Conservation (phyloP, 1,140 invertebrate genomes). For the Myzus persicae region DNA sequence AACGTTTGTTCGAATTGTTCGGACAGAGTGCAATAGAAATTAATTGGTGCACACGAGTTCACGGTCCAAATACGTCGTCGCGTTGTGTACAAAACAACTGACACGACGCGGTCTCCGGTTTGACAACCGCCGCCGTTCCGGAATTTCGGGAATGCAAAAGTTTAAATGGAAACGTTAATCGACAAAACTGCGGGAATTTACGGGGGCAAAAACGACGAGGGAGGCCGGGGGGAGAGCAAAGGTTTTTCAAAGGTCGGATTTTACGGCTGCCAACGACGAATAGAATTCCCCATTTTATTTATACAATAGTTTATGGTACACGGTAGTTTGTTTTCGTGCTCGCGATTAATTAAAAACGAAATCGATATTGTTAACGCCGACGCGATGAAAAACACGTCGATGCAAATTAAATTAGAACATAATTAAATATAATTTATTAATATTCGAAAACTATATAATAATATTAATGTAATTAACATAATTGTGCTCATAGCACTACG, state of each 20-base stretch:
- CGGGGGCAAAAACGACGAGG: slow-evolving; percentile 25
- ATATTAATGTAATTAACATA: not conserved
- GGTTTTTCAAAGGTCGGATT: slow-evolving; percentile 44
- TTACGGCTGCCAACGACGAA: not conserved
- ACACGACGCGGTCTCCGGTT: not conserved
- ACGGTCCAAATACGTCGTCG: not conserved
- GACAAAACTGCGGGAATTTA: slow-evolving; percentile 29
- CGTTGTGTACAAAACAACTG: not conserved
- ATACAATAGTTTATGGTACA: not conserved
- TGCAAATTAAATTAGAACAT: not conserved
- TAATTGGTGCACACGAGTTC: slow-evolving; percentile 18
- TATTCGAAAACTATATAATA: not conserved
- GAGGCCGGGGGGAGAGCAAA: not conserved
- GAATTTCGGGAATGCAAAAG: slow-evolving; percentile 49
- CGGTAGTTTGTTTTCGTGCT: not conserved
- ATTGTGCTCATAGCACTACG: not conserved
- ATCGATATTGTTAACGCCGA: not conserved
- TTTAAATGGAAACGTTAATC: slow-evolving; percentile 52
- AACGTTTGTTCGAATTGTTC: slow-evolving; percentile 37
- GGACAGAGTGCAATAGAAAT: slow-evolving; percentile 36
- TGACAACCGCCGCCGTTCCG: not conserved
- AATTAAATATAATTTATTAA: not conserved
- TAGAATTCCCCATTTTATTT: not conserved
- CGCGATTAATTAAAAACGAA: slow-evolving; percentile 25
- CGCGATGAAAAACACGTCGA: not conserved